Evolutionary conservation across 2,888 invertebrate genomes (phyloP).

Genomic region (Erebia aethiops): DNA sequence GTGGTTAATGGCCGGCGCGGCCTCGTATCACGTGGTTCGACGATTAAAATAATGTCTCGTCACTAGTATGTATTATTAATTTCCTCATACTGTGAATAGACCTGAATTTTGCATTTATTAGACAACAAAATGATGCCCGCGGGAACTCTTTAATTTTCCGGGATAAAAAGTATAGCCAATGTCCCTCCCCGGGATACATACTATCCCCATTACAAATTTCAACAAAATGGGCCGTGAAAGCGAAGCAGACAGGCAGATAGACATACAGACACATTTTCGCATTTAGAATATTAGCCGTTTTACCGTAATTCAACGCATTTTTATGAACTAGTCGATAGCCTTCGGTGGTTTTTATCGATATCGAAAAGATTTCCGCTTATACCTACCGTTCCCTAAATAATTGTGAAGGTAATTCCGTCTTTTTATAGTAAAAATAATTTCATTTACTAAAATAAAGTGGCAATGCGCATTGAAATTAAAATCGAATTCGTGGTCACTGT

Average conservation of each 20-base stretch:
- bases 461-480: slow-evolving; percentile 13
- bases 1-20: no score
- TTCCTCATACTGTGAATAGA: slow-evolving; percentile 48
- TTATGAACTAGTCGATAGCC: slow-evolving; percentile 41
- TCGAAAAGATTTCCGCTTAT: slow-evolving; percentile 51
- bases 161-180: no score
- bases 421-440: slow-evolving; percentile 12
- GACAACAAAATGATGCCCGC: slow-evolving; percentile 37
- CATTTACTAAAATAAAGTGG: slow-evolving; percentile 17
- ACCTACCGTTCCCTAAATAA: slow-evolving; percentile 41
- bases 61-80: slow-evolving; percentile 10
- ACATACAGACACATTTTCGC: no score
- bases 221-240: no score
- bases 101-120: slow-evolving; percentile 49
- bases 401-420: slow-evolving; percentile 45
- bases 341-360: slow-evolving; percentile 50
- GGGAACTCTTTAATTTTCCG: no score
- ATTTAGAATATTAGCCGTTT: no score
- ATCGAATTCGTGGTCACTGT: slow-evolving; percentile 1
- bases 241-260: no score
- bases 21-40: no score
- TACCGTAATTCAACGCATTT: slow-evolving; percentile 44
- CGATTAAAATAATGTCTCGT: background rate
- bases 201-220: no score
- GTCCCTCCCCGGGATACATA: no score